A percentile compares a stretch with the other conserved stretches of the same genome.
Evolutionary conservation across 2,113 vertebrate genomes (phyloP).

Genomic region (Bettongia penicillata): DNA sequence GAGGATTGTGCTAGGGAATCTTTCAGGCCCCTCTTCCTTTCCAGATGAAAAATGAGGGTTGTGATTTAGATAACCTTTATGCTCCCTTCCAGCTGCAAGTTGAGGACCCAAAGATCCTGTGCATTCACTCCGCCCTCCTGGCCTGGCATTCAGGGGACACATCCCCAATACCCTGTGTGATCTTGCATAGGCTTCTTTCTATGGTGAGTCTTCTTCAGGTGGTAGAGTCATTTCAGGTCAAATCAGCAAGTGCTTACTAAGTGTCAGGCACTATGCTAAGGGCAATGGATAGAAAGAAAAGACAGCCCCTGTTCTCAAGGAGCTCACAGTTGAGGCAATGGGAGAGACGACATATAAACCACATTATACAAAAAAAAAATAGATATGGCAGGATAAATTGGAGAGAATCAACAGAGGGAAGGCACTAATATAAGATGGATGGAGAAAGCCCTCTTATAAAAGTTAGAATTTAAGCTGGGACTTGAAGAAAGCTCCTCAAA

Average conservation of each 20-base stretch:
- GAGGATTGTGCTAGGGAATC: background rate
- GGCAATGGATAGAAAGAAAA: background rate
- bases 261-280: background rate
- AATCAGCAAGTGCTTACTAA: background rate
- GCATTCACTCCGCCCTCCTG: background rate
- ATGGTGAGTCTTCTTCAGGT: background rate
- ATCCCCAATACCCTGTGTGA: background rate
- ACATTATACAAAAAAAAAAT: background rate
- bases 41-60: background rate
- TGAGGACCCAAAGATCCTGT: background rate
- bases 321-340: background rate
- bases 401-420: background rate
- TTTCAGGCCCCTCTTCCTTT: background rate
- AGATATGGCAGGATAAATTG: background rate
- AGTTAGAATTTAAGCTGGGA: background rate
- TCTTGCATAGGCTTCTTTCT: background rate
- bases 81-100: background rate
- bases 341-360: too few relatives aligned
- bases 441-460: background rate
- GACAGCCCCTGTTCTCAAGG: background rate
- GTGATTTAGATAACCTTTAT: background rate
- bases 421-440: background rate
- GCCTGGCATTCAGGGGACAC: background rate
- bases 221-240: background rate
- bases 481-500: background rate